phyloP scores from a whole-genome alignment of 1,140 invertebrate genomes.

The Delia radicum region DNA sequence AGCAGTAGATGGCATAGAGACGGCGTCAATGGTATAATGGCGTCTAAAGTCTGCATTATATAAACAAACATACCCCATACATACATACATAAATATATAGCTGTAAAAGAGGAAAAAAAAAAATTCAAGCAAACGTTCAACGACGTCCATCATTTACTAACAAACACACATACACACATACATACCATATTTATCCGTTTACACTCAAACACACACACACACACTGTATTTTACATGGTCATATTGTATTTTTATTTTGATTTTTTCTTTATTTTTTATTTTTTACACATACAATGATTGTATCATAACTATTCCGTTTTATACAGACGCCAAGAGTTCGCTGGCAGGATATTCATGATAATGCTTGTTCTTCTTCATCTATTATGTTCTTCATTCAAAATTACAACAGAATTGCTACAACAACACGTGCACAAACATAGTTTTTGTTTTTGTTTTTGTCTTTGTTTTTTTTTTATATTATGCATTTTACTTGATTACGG shows the following conservation, averaged over 20 bases:
- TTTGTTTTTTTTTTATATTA: too few species aligned
- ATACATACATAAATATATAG: background rate
- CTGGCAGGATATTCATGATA: background rate
- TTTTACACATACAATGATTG: background rate
- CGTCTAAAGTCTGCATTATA: background rate
- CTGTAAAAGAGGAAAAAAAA: too few species aligned
- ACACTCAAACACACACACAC: too few species aligned
- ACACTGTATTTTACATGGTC: background rate
- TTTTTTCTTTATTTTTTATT: background rate
- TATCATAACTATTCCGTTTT: background rate
- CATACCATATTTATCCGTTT: background rate
- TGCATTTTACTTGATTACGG: too few species aligned
- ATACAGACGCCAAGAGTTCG: background rate
- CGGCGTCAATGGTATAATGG: conserved; percentile 7
- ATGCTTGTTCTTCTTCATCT: background rate
- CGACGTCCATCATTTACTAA: too few species aligned
- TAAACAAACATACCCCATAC: background rate
- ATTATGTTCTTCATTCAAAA: too few species aligned
- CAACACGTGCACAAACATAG: too few species aligned
- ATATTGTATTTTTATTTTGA: background rate
- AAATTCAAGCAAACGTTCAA: too few species aligned
- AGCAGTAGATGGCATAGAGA: background rate
- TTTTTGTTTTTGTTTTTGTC: too few species aligned
- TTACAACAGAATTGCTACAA: too few species aligned
- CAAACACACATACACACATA: too few species aligned